phyloP scores from a whole-genome alignment of 2,797 vertebrate species.

The Sebastes cheni region DNA sequence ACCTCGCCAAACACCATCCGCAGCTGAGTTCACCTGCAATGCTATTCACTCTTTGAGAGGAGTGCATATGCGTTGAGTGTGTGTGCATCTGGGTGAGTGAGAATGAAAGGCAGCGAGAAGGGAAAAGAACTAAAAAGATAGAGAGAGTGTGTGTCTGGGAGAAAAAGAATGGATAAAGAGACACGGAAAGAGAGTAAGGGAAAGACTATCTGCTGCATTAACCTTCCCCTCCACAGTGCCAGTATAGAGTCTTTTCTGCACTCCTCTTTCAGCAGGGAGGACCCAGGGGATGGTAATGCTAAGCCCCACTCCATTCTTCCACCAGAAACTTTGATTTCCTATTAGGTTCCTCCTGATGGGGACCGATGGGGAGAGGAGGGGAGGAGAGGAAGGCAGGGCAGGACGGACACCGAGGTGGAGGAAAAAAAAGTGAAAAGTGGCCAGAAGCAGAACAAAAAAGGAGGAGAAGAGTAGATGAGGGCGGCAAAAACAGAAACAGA shows the following conservation, averaged over 20 bases:
- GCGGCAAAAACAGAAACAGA: conserved; percentile 20
- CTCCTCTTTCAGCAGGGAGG: conserved; percentile 95
- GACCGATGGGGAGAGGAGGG: conserved; percentile 75
- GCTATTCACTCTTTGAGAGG: conserved; percentile 1
- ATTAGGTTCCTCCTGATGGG: conserved; percentile 99
- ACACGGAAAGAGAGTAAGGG: conserved; percentile 80
- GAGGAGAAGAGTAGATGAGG: conserved; percentile 26
- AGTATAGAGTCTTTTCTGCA: conserved; percentile 90
- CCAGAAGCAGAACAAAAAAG: conserved; percentile 21
- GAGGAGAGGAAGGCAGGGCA: conserved; percentile 47
- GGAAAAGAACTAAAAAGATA: conserved; percentile 38
- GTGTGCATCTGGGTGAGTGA: neutral
- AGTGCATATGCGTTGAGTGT: conserved; percentile 5
- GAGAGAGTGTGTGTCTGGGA: conserved; percentile 46
- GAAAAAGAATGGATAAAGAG: conserved; percentile 63
- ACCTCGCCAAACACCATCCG: conserved; percentile 24
- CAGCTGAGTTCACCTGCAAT: conserved; percentile 48
- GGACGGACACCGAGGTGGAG: conserved; percentile 35
- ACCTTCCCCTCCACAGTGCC: conserved; percentile 89
- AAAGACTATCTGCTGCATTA: conserved; percentile 99
- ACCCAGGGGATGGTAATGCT: conserved; percentile 97
- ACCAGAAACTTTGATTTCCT: conserved; percentile 97
- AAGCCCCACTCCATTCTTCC: conserved; percentile 95
- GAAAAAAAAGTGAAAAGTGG: conserved; percentile 23
- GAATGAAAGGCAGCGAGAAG: conserved; percentile 34